Evolutionary conservation across 2,113 vertebrate species (phyloP), one percentile per base, ranked within the genome.

Genomic region (Sapajus apella): DNA sequence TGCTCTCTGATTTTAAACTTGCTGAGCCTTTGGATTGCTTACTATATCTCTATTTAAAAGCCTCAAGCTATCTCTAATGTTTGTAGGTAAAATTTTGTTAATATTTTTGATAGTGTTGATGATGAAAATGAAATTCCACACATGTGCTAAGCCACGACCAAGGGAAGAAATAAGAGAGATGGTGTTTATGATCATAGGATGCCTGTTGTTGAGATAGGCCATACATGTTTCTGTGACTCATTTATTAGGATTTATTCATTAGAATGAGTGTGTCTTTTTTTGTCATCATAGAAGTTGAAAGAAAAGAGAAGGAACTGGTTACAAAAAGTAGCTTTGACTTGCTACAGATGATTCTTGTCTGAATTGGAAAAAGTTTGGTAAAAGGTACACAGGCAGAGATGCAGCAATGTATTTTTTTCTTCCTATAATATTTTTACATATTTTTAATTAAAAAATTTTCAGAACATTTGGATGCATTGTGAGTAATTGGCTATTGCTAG

Each of bases 201-300:
- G 20, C 47, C 11, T 72, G 6, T 43, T 93, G 14, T 75, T 61
- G 5, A 75, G 21, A 56, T 12, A 75, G 23, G 11, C 11, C 35
- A 43, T 86, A 10, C 50, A 2, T 14, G 17, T n/a, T 52, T 23
- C 25, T 84, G 30, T 64, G 35, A 32, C 20, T 80, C 45, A 25
- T 56, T 56, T 37, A n/a, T 75, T 97, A 76, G 47, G 3, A 40
- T 75, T 50, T 93, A 84, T 95, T 76, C 91, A 11, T 72, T 73
- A 66, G 10, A 17, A 76, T 89, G 11, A 95, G 3, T 83, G 25
- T 70, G 12, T 13, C 4, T 76, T 89, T 45, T 6, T 6, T 37
- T 96, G 21, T 27, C 18, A 64, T 83, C 45, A 27, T 14, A 75
- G 40, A 70, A 82, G 35, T 40, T 70, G 25, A 92, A 87, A 72